Evolutionary conservation across 2,113 vertebrate genomes (phyloP).

Genomic region (Scortum barcoo): DNA sequence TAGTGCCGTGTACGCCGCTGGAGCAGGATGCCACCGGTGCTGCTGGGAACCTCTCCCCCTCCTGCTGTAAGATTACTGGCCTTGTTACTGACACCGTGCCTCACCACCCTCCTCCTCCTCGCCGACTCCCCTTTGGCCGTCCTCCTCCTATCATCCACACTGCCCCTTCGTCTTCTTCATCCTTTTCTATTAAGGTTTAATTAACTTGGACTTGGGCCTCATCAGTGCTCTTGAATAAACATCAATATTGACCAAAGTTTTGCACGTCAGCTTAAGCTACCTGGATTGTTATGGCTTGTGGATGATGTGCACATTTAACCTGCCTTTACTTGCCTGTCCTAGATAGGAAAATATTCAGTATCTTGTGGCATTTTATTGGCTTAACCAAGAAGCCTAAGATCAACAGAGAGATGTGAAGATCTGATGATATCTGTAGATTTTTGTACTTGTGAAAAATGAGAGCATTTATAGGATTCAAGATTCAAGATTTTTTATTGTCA

Average conservation of each 20-base stretch:
- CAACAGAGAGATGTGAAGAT: conserved; percentile 36
- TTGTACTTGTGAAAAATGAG: neutral
- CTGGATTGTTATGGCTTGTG: conserved; percentile 47
- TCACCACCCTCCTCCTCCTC: conserved; percentile 54
- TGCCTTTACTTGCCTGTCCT: conserved; percentile 27
- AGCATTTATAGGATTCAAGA: conserved; percentile 5
- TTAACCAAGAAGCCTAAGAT: conserved; percentile 48
- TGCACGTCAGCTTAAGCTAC: conserved; percentile 45
- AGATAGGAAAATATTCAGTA: conserved; percentile 34
- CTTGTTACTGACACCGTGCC: conserved; percentile 73
- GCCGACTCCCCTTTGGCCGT: conserved; percentile 20
- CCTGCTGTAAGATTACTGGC: conserved; percentile 71
- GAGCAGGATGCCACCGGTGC: conserved; percentile 58
- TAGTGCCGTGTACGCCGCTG: conserved; percentile 47
- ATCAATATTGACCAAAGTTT: conserved; percentile 74
- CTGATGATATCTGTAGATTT: conserved; percentile 24
- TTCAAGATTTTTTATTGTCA: no score
- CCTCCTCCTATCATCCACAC: conserved; percentile 55
- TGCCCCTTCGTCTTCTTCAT: conserved; percentile 1
- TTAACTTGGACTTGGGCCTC: conserved; percentile 64
- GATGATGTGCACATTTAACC: conserved; percentile 56
- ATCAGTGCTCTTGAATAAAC: conserved; percentile 66
- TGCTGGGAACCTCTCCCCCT: conserved; percentile 64
- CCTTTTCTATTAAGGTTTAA: conserved; percentile 66
- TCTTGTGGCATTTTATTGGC: conserved; percentile 14